phyloP scores from a whole-genome alignment of 2,888 invertebrate species.

The Nematopogon swammerdamellus region DNA sequence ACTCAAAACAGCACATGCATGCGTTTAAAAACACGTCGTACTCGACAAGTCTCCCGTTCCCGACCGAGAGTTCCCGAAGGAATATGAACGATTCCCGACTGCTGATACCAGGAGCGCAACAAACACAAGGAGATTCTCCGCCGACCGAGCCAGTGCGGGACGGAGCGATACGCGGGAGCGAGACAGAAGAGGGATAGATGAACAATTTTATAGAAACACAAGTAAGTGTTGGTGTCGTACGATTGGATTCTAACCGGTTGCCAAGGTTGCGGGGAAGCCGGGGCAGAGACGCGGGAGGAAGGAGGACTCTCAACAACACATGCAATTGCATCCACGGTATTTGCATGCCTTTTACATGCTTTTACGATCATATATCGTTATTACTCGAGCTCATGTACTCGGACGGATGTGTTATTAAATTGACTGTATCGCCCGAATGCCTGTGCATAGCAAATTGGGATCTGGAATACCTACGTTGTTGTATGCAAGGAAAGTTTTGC shows the following conservation, averaged over 20 bases:
- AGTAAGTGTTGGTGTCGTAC: slow-evolving; percentile 3
- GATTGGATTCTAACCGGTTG: slow-evolving; percentile 11
- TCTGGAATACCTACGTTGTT: too few relatives aligned
- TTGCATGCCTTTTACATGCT: not conserved
- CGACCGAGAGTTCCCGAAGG: not conserved
- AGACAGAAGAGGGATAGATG: not conserved
- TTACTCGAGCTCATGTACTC: too few relatives aligned
- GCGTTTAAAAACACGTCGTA: too few relatives aligned
- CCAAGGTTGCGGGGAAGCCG: slow-evolving; percentile 9
- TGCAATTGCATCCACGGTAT: not conserved
- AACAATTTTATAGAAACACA: not conserved
- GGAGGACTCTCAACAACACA: not conserved
- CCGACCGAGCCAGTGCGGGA: not conserved
- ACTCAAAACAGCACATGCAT: too few relatives aligned
- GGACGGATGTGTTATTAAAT: too few relatives aligned
- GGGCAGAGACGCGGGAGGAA: slow-evolving; percentile 1
- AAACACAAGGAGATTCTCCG: not conserved
- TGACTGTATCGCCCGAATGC: too few relatives aligned
- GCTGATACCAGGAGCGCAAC: not conserved
- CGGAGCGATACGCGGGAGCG: not conserved
- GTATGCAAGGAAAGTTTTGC: too few relatives aligned
- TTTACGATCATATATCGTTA: too few relatives aligned
- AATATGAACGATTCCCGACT: not conserved
- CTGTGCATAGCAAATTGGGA: too few relatives aligned
- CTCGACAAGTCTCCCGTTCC: too few relatives aligned